Evolutionary conservation across 2,113 vertebrate genomes (phyloP), one percentile per base, ranked within the genome.

Genomic region (Cricetomys ansorgei): DNA sequence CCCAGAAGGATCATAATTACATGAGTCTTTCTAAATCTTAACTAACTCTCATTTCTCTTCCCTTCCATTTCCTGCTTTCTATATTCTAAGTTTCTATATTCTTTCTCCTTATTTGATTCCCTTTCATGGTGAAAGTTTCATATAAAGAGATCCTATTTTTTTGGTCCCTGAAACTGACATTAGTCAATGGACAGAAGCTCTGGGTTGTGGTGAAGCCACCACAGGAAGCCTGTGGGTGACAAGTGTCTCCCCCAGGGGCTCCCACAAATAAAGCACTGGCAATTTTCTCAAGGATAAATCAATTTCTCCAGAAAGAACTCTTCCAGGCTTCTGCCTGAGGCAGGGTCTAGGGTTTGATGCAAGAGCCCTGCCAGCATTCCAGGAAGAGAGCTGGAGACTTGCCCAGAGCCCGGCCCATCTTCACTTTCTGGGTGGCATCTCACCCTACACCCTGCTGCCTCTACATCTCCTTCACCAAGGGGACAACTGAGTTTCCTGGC

Each of bases 51-150:
- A 88, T 80, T 62, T 72, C 48, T 29, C 55, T 90, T 57, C 43
- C 40, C 57, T 90, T 48, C 6, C 13, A 40, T 88, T 92, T 94
- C 70, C 53, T 91, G 65, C n/a, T 95, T 69, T 83, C 80, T 70
- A 50, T 10, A 55, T 45, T 70, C 12, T 9, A 75, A 53, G 12
- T 5, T 40, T 88, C 45, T 92, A n/a, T n/a, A n/a, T n/a, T 70
- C 72, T 50, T 37, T 2, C 7, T 50, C 5, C 90, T 76, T 65
- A 34, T 59, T 70, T 79, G 43, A 62, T 75, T 85, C 19, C 73
- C 40, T 77, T 92, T 79, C 29, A 57, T 53, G 19, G 53, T 80
- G 27, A 65, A 75, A 69, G 21, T 50, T 88, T 65, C 83, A 57
- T 70, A 57, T 15, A 72, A 79, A 84, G 75, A 13, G 31, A 79